Evolutionary conservation across 2,888 invertebrate species (phyloP), one percentile per base, ranked within the genome.

Genomic region (Amiota minor): DNA sequence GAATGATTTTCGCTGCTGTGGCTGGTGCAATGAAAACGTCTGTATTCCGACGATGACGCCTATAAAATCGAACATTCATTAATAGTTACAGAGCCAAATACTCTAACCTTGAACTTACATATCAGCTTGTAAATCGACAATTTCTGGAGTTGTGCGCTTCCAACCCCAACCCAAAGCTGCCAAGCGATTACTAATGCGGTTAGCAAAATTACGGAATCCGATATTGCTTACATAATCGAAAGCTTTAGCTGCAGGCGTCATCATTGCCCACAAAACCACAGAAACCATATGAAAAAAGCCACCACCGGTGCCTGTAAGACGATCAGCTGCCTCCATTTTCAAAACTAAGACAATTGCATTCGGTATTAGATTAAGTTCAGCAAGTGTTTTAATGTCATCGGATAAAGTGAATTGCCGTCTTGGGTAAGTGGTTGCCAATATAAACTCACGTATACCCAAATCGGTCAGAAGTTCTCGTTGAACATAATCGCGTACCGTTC

Each of bases 341-440:
- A 85, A 71, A 1, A 83, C 83, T 49, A 90, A 82, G 18, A 89
- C 80, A 20, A 96, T 96, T 70, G 96, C 96, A 53, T 95, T 94
- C 45, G 97, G 96, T 59, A 95, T 95, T 82, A 97, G 90, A 85
- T 95, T 96, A 92, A 98, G 91, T 78, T 93, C 91, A 79, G 95
- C 94, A 77, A 98, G 91, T 0, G 98, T 96, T 86, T 94, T 94
- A 74, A 96, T 95, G 90, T 96, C 97, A 88, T 98, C 97, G 1
- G 96, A 96, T 1, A 91, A 92, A 2, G 92, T 91, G 88, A 97
- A 98, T 78, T 97, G 93, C 90, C 95, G 96, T 87, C 93, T 94
- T 16, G 98, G 98, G 91, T 97, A 98, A 85, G 93, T 94, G 1
- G 97, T 98, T 76, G 95, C 95, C 74, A 97, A 90, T 0, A 92